phyloP scores from a whole-genome alignment of 2,888 invertebrate species.

The Scaptomyza parva region DNA sequence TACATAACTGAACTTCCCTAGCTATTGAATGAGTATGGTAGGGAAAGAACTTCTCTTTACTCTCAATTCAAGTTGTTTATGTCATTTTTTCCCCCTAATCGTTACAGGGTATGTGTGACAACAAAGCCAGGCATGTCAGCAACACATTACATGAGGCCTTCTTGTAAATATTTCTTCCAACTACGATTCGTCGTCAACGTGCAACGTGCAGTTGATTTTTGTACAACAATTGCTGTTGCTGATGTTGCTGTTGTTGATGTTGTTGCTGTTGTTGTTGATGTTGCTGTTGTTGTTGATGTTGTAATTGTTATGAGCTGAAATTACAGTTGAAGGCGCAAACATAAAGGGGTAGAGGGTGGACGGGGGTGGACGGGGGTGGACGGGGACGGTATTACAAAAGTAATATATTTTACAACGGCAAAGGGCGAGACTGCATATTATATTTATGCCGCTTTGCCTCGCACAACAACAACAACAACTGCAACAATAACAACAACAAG shows the following conservation, averaged over 20 bases:
- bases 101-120: conserved; percentile 10
- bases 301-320: conserved; percentile 78
- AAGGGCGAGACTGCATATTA: conserved; percentile 77
- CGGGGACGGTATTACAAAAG: conserved; percentile 64
- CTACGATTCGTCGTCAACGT: not conserved
- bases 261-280: conserved; percentile 38
- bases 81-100: not conserved
- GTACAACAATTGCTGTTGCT: conserved; percentile 57
- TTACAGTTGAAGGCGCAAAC: conserved; percentile 47
- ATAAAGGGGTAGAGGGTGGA: not conserved
- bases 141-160: conserved; percentile 68
- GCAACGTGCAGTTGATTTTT: conserved; percentile 63
- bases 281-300: conserved; percentile 35
- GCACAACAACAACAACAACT: conserved; percentile 35
- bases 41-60: no score
- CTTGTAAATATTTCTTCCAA: conserved; percentile 1
- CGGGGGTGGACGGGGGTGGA: not conserved
- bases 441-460: conserved; percentile 68
- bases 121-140: conserved; percentile 64
- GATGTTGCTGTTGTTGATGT: no score
- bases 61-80: not conserved
- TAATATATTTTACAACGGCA: conserved; percentile 74
- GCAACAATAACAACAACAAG: conserved; percentile 52
- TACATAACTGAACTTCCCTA: no score
- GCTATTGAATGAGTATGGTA: not conserved